Evolutionary conservation across 2,797 vertebrate species (phyloP).

Genomic region (Eulemur albifrons): DNA sequence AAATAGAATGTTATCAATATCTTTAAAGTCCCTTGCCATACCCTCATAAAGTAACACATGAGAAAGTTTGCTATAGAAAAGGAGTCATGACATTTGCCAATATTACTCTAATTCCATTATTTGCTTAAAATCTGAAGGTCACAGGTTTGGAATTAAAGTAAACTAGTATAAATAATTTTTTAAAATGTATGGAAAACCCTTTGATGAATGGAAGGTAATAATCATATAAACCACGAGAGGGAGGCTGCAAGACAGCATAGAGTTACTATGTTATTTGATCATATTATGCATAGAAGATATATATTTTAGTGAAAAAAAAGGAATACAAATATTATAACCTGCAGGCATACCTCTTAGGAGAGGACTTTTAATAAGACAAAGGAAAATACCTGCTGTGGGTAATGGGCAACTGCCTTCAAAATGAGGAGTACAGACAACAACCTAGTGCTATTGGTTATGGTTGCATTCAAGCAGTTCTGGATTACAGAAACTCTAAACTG

Average conservation of each 20-base stretch:
- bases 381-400: background rate
- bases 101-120: background rate
- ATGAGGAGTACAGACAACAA: rapidly evolving
- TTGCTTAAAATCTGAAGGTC: background rate
- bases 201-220: background rate
- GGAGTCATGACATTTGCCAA: background rate
- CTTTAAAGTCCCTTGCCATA: background rate
- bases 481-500: background rate
- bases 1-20: background rate
- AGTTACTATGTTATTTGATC: background rate
- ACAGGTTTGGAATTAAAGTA: background rate
- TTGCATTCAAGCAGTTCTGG: background rate
- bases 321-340: no score
- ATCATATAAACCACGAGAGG: background rate
- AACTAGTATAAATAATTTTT: background rate
- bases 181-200: background rate
- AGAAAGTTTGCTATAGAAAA: background rate
- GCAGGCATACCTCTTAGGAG: background rate
- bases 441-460: background rate
- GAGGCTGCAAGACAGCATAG: background rate
- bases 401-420: background rate
- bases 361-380: background rate
- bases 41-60: background rate
- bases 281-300: background rate
- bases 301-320: background rate